Conservation (phyloP, 1,140 invertebrate genomes). For the Scaptomyza graminum region DNA sequence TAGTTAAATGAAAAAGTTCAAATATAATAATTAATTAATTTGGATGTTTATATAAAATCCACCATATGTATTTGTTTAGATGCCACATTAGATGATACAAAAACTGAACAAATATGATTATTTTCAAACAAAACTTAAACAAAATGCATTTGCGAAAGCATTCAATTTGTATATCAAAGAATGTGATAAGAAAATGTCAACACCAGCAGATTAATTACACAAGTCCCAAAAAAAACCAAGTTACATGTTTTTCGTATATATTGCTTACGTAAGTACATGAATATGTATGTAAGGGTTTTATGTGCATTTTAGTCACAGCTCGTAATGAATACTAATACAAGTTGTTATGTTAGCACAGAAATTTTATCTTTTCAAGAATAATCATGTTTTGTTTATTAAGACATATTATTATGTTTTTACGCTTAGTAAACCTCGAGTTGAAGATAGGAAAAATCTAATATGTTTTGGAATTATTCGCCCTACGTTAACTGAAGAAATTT, state of each 20-base stretch:
- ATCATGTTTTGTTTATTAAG: background rate
- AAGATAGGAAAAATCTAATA: background rate
- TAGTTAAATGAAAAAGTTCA: background rate
- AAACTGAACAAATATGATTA: no score
- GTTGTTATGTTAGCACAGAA: background rate
- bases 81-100: no score
- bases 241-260: no score
- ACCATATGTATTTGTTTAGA: no score
- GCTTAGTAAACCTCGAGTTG: background rate
- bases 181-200: slow-evolving; percentile 8
- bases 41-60: background rate
- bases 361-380: background rate
- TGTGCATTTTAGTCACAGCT: background rate
- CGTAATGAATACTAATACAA: background rate
- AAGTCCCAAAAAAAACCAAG: no score
- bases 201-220: slow-evolving; percentile 39
- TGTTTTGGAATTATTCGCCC: background rate
- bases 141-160: no score
- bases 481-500: slow-evolving; percentile 1
- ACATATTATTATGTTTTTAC: background rate
- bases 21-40: no score
- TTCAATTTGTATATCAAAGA: slow-evolving; percentile 34
- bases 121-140: no score
- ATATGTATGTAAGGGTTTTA: no score
- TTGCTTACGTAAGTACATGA: no score